Evolutionary conservation across 2,888 invertebrate genomes (phyloP).

Genomic region (Gonocerus acuteangulatus): DNA sequence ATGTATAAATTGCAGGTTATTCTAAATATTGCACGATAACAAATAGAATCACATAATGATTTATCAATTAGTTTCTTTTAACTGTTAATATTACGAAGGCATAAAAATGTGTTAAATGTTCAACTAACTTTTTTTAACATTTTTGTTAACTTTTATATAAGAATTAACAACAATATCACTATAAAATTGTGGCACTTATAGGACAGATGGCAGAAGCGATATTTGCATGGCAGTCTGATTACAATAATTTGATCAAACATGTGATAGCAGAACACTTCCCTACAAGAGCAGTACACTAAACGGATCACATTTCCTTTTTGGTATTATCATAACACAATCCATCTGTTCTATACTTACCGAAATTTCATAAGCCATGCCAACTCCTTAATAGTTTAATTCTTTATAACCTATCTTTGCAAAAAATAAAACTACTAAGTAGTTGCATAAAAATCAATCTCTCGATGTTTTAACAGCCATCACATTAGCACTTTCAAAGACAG

Average conservation of each 20-base stretch:
- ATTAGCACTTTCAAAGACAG: conserved; percentile 8
- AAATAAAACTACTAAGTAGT: neutral
- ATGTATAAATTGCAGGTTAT: conserved; percentile 1
- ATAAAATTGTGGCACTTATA: conserved; percentile 20
- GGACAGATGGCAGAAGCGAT: conserved; percentile 14
- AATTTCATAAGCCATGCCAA: neutral
- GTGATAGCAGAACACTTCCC: neutral
- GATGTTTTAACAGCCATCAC: neutral
- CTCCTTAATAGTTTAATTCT: conserved; percentile 4
- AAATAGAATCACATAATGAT: conserved; percentile 3
- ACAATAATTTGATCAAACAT: conserved; percentile 8
- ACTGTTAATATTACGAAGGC: conserved; percentile 14
- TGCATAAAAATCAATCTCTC: neutral
- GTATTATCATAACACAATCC: neutral
- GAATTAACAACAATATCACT: conserved; percentile 8
- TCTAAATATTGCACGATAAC: conserved; percentile 14
- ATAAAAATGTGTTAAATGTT: conserved; percentile 15
- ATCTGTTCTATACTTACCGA: neutral
- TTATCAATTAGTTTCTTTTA: neutral
- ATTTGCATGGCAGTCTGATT: conserved; percentile 13
- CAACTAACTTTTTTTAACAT: conserved; percentile 11
- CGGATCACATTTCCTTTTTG: neutral
- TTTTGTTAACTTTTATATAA: conserved; percentile 7
- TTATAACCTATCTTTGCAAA: neutral
- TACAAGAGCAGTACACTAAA: no score